Percentiles rank a stretch among this genome's conserved stretches.
Evolutionary conservation across 2,113 vertebrate species (phyloP).

Genomic region (Cichladusa arquata): DNA sequence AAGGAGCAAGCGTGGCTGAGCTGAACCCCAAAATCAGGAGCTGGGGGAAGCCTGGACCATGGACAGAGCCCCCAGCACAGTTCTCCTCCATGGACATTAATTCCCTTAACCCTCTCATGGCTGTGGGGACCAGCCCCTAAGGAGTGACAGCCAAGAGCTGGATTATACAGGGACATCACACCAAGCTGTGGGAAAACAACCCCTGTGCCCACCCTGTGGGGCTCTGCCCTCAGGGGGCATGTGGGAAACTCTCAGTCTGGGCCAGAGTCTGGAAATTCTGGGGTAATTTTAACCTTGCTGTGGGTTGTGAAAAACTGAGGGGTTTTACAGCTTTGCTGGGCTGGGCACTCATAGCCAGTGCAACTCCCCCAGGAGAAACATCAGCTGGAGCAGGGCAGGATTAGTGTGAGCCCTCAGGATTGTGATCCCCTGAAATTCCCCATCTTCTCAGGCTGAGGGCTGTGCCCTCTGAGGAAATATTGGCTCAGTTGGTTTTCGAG

Average conservation of each 20-base stretch:
- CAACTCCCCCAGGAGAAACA: not conserved
- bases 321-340: constrained; percentile 40
- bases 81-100: not conserved
- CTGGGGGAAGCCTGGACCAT: not conserved
- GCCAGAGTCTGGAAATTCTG: constrained; percentile 52
- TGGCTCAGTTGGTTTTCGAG: not conserved
- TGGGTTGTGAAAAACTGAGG: constrained; percentile 59
- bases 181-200: not conserved
- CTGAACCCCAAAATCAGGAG: not conserved
- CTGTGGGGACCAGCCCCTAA: rapidly evolving
- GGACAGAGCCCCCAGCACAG: too few species aligned
- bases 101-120: rapidly evolving
- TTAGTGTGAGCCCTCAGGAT: rapidly evolving
- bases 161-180: rapidly evolving
- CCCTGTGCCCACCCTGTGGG: not conserved
- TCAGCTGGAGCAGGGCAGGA: not conserved
- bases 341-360: not conserved
- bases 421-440: not conserved
- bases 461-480: not conserved
- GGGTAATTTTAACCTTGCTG: constrained; percentile 15
- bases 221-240: not conserved
- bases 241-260: constrained; percentile 26
- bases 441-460: not conserved
- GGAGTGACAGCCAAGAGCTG: not conserved
- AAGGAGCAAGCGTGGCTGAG: not conserved